A percentile compares a stretch with the other conserved stretches of the same genome.
phyloP scores from a whole-genome alignment of 2,797 vertebrate genomes.

The Gymnoscopelus braueri region DNA sequence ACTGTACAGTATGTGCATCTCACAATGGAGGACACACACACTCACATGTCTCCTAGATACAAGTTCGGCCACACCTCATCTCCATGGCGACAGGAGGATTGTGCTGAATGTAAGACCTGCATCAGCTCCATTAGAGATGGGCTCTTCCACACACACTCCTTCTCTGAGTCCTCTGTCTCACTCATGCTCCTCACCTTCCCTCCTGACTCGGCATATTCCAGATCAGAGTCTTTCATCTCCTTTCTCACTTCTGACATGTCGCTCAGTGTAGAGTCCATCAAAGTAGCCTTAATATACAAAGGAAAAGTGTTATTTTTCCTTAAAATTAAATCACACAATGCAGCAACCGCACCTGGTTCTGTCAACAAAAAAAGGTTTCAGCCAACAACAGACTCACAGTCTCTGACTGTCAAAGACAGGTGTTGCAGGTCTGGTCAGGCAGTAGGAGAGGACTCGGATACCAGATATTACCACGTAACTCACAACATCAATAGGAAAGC shows the following conservation, averaged over 20 bases:
- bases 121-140: slow-evolving; percentile 85
- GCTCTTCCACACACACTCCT: slow-evolving; percentile 13
- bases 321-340: slow-evolving; percentile 18
- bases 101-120: slow-evolving; percentile 83
- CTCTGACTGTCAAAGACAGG: slow-evolving; percentile 60
- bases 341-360: slow-evolving; percentile 4
- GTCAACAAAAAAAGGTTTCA: background rate
- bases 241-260: slow-evolving; percentile 6
- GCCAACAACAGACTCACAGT: slow-evolving; percentile 4
- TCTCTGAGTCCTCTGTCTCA: slow-evolving; percentile 15
- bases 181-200: background rate
- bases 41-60: slow-evolving; percentile 94
- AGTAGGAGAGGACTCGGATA: background rate
- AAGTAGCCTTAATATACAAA: background rate
- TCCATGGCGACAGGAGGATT: slow-evolving; percentile 85
- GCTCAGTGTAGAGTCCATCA: slow-evolving; percentile 28
- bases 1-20: background rate
- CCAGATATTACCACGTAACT: background rate
- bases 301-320: background rate
- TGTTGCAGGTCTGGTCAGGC: slow-evolving; percentile 35
- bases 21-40: slow-evolving; percentile 33
- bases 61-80: slow-evolving; percentile 95
- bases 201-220: slow-evolving; percentile 3
- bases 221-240: slow-evolving; percentile 11
- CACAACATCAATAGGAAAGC: background rate